Evolutionary conservation across 2,888 invertebrate species (phyloP).

Genomic region (Xestia xanthographa): DNA sequence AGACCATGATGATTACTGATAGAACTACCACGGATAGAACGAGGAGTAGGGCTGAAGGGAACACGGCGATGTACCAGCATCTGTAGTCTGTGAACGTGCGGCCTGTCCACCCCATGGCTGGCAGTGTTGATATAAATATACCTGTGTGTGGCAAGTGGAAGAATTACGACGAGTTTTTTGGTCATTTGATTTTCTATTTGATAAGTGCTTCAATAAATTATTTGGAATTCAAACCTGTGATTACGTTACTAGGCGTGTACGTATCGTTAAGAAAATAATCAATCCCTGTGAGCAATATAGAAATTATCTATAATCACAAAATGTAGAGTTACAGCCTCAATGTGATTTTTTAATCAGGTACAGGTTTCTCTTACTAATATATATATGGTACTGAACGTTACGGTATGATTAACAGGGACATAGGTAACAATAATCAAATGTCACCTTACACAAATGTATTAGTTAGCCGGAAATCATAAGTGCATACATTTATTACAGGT

Average conservation of each 20-base stretch:
- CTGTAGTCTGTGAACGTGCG: slow-evolving; percentile 87
- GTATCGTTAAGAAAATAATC: background rate
- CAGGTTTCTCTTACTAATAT: background rate
- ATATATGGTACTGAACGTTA: background rate
- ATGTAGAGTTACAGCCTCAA: slow-evolving; percentile 13
- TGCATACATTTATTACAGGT: slow-evolving; percentile 1
- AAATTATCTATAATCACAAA: background rate
- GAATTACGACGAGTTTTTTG: slow-evolving; percentile 12
- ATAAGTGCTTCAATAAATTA: background rate
- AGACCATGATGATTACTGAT: slow-evolving; percentile 82
- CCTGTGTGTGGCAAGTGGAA: slow-evolving; percentile 67
- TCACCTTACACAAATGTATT: slow-evolving; percentile 4
- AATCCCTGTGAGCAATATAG: background rate
- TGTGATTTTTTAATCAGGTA: background rate
- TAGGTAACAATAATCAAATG: slow-evolving; percentile 3
- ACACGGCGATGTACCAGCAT: slow-evolving; percentile 91
- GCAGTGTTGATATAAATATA: slow-evolving; percentile 77
- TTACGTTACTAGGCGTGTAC: background rate
- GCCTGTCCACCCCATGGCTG: slow-evolving; percentile 83
- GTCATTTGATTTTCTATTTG: background rate
- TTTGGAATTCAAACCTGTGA: background rate
- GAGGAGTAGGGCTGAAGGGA: slow-evolving; percentile 87
- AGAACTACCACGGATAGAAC: slow-evolving; percentile 86
- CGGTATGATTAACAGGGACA: background rate
- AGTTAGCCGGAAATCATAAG: slow-evolving; percentile 1